A percentile compares a stretch with the other conserved stretches of the same genome.
Conservation (phyloP, 2,113 vertebrate species). For the Cnemophilus loriae region DNA sequence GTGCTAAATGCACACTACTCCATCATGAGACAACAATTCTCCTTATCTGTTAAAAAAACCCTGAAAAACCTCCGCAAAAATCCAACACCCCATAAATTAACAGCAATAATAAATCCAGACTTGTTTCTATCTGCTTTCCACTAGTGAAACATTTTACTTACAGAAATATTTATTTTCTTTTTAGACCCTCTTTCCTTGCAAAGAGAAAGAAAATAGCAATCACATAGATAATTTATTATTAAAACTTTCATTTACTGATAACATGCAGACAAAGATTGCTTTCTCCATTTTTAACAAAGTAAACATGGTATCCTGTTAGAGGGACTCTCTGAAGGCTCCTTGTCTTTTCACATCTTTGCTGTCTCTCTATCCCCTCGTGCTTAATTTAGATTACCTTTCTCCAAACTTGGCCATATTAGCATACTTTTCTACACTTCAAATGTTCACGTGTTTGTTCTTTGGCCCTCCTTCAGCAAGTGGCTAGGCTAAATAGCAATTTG, state of each 20-base stretch:
- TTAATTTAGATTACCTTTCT: background rate
- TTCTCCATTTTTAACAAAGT: background rate
- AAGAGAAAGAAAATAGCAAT: background rate
- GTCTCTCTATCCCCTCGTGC: background rate
- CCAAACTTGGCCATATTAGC: background rate
- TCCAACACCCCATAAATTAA: background rate
- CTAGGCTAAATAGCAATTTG: too few species aligned
- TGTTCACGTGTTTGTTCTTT: background rate
- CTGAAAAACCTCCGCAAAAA: background rate
- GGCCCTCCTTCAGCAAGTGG: background rate
- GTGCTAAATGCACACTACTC: background rate
- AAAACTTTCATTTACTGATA: background rate
- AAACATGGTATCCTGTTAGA: background rate
- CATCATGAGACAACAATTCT: background rate
- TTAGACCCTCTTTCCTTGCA: background rate
- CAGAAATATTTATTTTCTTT: background rate
- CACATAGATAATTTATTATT: slow-evolving; percentile 3
- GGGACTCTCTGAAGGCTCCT: background rate
- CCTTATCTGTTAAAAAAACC: rapidly evolving
- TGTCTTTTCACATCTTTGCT: background rate
- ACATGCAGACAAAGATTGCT: background rate
- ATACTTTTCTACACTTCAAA: background rate
- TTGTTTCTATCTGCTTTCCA: background rate
- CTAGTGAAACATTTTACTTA: background rate
- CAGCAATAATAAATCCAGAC: background rate